Evolutionary conservation across 2,113 vertebrate species (phyloP), one percentile per base, ranked within the genome.

Genomic region (Baryphthengus martii): DNA sequence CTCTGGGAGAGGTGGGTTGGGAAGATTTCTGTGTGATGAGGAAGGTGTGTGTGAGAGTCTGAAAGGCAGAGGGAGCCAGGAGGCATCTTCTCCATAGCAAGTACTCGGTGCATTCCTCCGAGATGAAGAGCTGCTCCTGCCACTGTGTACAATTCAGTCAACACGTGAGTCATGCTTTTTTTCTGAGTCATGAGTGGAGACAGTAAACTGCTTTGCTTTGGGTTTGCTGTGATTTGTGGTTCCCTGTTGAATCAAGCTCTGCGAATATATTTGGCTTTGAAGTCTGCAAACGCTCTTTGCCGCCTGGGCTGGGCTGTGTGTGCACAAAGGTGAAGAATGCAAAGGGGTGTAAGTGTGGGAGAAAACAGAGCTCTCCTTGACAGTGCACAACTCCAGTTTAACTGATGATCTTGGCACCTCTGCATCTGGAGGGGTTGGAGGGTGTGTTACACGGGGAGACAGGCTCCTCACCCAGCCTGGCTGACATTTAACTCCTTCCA

Each of bases 111-210:
- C 95, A 92, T 96, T 97, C 96, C 92, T 95, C 40, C 15, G 83
- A 95, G 83, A 81, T 96, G 92, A 95, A 83, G 86, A 95, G 39
- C 95, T 86, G 15, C 78, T 95, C 72, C 78, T 95, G 90, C 90
- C 85, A n/a, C 66, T 29, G 39, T n/a, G 44, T 53, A 44, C 73
- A 59, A 84, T 89, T 76, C 89, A 91, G 84, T 45, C 87, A 87
- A 88, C 88, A 61, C 72, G 90, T 90, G 73, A 93, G 73, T 92
- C 95, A 93, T 56, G 68, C 73, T 23, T 16, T 16, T 26, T 25
- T 26, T 28, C 28, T 52, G 50, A 52, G 50, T 52, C 50, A 52
- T 52, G 62, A 94, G 91, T 20, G 68, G 65, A 85, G 76, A 76
- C 61, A 90, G 83, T 89, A 61, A 87, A 68, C 40, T 75, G 92